Evolutionary conservation across 2,888 invertebrate genomes (phyloP).

Genomic region (Desoria tigrina): DNA sequence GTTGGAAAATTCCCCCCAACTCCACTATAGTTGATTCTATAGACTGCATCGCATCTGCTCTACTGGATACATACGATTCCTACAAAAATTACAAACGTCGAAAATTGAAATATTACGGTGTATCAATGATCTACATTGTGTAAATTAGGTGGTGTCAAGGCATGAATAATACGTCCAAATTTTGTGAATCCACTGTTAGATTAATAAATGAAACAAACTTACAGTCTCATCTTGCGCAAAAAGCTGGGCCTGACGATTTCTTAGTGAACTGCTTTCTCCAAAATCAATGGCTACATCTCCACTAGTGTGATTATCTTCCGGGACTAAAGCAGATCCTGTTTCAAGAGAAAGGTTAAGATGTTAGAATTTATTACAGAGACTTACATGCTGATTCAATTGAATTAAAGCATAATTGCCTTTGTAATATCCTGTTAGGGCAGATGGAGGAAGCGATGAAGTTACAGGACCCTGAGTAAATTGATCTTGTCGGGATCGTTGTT

Average conservation of each 20-base stretch:
- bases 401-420: constrained; percentile 54
- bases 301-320: constrained; percentile 55
- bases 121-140: not conserved
- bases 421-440: constrained; percentile 61
- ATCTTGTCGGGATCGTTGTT: constrained; percentile 89
- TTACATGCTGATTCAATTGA: not conserved
- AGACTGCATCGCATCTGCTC: constrained; percentile 98
- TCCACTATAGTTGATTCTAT: constrained; percentile 99
- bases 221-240: constrained; percentile 76
- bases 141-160: not conserved
- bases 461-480: constrained; percentile 77
- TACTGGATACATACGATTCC: constrained; percentile 85
- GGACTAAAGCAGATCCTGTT: constrained; percentile 59
- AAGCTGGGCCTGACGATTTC: constrained; percentile 65
- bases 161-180: constrained; percentile 5
- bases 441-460: constrained; percentile 66
- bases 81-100: no score
- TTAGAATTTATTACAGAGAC: not conserved
- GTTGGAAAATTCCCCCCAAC: constrained; percentile 96
- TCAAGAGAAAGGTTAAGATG: no score
- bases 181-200: not conserved
- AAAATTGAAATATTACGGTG: constrained; percentile 4
- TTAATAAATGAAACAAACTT: constrained; percentile 24
- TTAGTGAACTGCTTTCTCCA: constrained; percentile 64
- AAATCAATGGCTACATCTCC: constrained; percentile 80